Percentiles rank a stretch among this genome's conserved stretches.
Evolutionary conservation across 1,140 invertebrate species (phyloP).

Genomic region (Stenopsyche tienmushanensis): DNA sequence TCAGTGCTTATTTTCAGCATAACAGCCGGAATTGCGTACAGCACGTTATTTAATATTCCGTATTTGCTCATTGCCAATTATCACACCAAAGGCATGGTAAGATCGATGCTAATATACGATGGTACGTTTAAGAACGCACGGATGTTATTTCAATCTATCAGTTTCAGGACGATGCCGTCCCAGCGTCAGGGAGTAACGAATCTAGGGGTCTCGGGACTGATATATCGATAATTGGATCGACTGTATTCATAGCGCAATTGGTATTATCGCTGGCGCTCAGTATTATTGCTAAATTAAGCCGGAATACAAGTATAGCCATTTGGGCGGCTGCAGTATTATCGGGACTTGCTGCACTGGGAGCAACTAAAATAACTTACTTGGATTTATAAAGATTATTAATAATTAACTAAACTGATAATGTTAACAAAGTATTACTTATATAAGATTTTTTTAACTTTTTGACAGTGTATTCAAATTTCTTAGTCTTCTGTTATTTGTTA

Average conservation of each 20-base stretch:
- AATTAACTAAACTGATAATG: too few species aligned
- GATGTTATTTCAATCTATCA: too few species aligned
- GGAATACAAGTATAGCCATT: conserved; percentile 71
- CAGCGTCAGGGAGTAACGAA: too few species aligned
- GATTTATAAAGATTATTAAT: neutral
- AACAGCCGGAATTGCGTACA: conserved; percentile 80
- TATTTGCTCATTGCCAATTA: conserved; percentile 82
- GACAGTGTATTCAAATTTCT: too few species aligned
- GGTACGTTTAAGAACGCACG: conserved; percentile 1
- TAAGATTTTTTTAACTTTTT: too few species aligned
- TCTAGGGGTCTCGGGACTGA: conserved; percentile 78
- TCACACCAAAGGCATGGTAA: conserved; percentile 72
- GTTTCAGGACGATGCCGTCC: too few species aligned
- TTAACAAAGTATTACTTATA: too few species aligned
- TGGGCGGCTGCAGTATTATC: conserved; percentile 68
- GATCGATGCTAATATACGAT: conserved; percentile 21
- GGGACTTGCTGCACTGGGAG: conserved; percentile 68
- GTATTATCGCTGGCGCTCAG: conserved; percentile 72
- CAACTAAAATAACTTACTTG: conserved; percentile 70
- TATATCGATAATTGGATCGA: conserved; percentile 76
- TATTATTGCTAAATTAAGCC: conserved; percentile 64
- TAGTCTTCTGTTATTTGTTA: too few species aligned
- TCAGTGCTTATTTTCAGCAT: conserved; percentile 73
- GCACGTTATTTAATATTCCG: conserved; percentile 84
- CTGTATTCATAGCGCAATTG: conserved; percentile 82